These are phyloP conservation scores for Poeciliopsis occidentalis DNA, from an alignment of 2,113 vertebrate species.

Conservation along the genomic window DNA sequence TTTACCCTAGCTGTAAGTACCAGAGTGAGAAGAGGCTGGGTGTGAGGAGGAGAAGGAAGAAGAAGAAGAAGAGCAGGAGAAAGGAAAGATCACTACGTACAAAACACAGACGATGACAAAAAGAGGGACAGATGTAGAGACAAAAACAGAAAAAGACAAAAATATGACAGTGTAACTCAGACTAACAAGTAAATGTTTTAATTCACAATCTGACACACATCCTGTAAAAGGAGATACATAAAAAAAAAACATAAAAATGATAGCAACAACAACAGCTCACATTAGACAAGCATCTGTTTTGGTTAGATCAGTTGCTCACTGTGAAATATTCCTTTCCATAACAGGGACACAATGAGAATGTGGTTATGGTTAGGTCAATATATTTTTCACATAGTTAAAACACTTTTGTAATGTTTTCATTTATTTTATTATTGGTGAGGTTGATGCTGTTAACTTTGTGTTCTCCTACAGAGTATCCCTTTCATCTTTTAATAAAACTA, in stretches of 20 bases:
- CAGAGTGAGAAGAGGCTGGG: conserved; percentile 77
- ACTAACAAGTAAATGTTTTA: conserved; percentile 76
- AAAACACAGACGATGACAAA: conserved; percentile 51
- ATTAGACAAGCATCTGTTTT: conserved; percentile 28
- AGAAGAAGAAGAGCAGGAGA: conserved; percentile 75
- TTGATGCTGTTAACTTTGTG: too few species aligned
- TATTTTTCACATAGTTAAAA: too few species aligned
- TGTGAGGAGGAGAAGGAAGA: conserved; percentile 72
- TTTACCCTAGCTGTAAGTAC: conserved; percentile 61
- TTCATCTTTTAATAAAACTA: too few species aligned
- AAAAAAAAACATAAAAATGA: conserved; percentile 36
- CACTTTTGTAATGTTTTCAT: too few species aligned
- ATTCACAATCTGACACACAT: conserved; percentile 77
- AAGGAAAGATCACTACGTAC: conserved; percentile 74
- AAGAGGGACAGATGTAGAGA: conserved; percentile 25
- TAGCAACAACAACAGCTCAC: conserved; percentile 57
- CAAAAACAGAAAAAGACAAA: conserved; percentile 55
- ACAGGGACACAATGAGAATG: too few species aligned
- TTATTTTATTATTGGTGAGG: too few species aligned
- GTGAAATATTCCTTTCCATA: too few species aligned
- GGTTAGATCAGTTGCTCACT: too few species aligned
- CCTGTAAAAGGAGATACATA: conserved; percentile 74
- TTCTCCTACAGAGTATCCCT: too few species aligned
- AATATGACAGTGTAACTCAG: conserved; percentile 73
- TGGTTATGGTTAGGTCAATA: too few species aligned